Percentiles rank a stretch among this genome's conserved stretches.
These are phyloP conservation scores for Xestia xanthographa DNA, from an alignment of 2,888 invertebrate species.

Conservation along the genomic window DNA sequence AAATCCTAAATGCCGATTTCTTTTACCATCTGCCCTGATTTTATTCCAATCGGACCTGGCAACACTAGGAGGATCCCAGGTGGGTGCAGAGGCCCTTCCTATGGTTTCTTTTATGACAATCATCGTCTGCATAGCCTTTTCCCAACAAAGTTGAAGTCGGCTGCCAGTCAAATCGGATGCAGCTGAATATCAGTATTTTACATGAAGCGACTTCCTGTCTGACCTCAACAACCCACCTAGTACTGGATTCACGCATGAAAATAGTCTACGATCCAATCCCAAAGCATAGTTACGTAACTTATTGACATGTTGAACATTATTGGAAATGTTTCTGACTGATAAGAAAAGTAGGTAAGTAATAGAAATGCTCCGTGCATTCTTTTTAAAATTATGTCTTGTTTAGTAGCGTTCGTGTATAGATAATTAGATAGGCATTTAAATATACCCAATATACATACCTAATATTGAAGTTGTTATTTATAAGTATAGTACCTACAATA, in stretches of 20 bases:
- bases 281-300: neutral
- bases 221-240: neutral
- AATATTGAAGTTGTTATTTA: neutral
- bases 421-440: neutral
- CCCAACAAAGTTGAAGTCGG: neutral
- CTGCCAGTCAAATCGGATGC: neutral
- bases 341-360: conserved; percentile 26
- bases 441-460: neutral
- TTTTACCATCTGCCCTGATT: too few relatives aligned
- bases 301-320: conserved; percentile 10
- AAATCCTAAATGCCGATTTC: too few relatives aligned
- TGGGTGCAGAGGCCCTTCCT: neutral
- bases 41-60: too few relatives aligned
- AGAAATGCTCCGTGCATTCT: conserved; percentile 18
- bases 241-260: neutral
- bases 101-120: neutral
- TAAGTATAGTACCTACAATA: neutral
- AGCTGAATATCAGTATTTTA: neutral
- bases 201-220: neutral
- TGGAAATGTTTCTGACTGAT: conserved; percentile 23
- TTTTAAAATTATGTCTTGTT: neutral
- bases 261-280: neutral
- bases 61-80: too few relatives aligned
- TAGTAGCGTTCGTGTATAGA: neutral
- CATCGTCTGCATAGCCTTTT: neutral